phyloP scores from a whole-genome alignment of 1,140 invertebrate genomes.

The Amphibalanus amphitrite region DNA sequence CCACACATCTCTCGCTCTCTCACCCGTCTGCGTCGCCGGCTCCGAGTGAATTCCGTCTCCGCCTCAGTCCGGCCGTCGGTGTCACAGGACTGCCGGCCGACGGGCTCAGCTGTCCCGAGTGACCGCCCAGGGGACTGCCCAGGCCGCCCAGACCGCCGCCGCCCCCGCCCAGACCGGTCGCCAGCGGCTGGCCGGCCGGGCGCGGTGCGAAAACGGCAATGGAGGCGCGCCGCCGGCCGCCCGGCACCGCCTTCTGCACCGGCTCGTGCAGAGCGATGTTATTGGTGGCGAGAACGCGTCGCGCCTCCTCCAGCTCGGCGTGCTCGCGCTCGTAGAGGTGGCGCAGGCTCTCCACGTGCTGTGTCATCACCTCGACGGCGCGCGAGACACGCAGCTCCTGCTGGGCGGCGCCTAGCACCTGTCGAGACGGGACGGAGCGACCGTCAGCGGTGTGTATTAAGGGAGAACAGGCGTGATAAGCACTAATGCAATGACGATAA shows the following conservation, averaged over 20 bases:
- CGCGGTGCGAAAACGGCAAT: neutral
- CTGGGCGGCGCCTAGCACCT: constrained; percentile 31
- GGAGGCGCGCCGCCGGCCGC: neutral
- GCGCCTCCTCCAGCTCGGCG: constrained; percentile 29
- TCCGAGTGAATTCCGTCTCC: neutral
- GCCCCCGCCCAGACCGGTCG: too few species aligned
- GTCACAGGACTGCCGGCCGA: too few species aligned
- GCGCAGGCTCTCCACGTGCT: constrained; percentile 34
- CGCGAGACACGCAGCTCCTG: constrained; percentile 32
- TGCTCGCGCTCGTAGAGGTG: constrained; percentile 27
- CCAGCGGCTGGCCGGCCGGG: neutral
- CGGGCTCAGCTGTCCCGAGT: too few species aligned
- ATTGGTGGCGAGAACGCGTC: constrained; percentile 2
- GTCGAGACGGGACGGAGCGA: neutral
- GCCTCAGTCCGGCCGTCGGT: neutral
- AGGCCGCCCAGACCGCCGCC: too few species aligned
- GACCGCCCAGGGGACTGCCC: too few species aligned
- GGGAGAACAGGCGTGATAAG: neutral
- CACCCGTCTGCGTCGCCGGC: neutral
- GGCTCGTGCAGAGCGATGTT: neutral
- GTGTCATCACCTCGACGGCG: constrained; percentile 34
- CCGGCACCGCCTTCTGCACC: neutral
- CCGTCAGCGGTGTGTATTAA: neutral
- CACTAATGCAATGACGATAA: too few species aligned
- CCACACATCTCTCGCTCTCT: neutral